Base-by-base conservation (phyloP, 2,797 vertebrate species). In the Cyprinella venusta region DNA sequence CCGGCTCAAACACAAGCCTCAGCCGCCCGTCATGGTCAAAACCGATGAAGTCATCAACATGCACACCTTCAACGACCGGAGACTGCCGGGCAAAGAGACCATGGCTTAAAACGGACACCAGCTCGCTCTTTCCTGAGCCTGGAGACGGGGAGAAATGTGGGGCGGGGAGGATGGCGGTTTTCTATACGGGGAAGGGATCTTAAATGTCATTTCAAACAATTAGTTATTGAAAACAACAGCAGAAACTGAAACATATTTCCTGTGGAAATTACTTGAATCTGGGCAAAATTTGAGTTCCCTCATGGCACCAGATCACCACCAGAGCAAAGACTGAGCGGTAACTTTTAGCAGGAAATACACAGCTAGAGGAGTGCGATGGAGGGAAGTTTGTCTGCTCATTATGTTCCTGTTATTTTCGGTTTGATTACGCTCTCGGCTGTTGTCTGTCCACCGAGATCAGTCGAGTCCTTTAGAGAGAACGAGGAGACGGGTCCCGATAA, bases 41-140 rank as follows among this genome's bases (percentile, higher is more conserved):
- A 98, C 97, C 80, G 98, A 99, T 93, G 98, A 99, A 92, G 97
- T 99, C 89, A 99, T 99, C 96, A 99, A 99, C 97, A 98, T 99
- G 98, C 98, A 99, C 95, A 99, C 97, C 1, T 99, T 99, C 94
- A 99, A 99, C 87, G 97, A 99, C 95, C 97, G 98, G 94, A 96
- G 98, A 95, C 95, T 99, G 94, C 98, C 98, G 88, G 98, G 98
- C 93, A 99, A 99, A 96, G 98, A 99, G 95, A 99, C 98, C 93
- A 99, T 99, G 97, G 97, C 98, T 88, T 99, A 93, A 93, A 96
- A 93, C 19, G 45, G 75, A 86, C 82, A 86, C 63, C 79, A 87
- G 79, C 83, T 86, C 88, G 89, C 84, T 80, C 76, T 76, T 85
- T 85, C 61, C 74, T 87, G 33, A 72, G 52, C 38, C 75, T 18